Evolutionary conservation across 2,113 vertebrate genomes (phyloP), one percentile per base, ranked within the genome.

Genomic region (Oophaga pumilio): DNA sequence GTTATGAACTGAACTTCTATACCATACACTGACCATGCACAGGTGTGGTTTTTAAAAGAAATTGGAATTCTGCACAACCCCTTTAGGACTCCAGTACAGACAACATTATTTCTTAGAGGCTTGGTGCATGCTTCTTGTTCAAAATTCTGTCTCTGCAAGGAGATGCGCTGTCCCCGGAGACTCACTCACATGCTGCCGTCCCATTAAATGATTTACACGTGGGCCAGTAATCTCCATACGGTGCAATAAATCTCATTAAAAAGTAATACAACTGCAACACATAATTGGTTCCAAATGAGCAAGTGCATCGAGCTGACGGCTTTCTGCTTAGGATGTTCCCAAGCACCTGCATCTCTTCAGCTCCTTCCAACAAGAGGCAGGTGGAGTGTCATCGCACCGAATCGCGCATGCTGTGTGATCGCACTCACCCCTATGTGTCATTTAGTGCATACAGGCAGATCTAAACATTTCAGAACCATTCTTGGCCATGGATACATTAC

Each of bases 231-330:
- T 88, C 87, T 88, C 87, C 87, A 88, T 88, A 88, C 87, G 87
- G 87, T 88, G 87, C 87, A 84, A 88, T 88, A 88, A 88, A 88
- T 88, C 87, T 88, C 80, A 88, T 88, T 88, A 88, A 88, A 88
- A 88, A 88, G 87, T 88, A 88, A 88, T 88, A 88, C 80, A 88
- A 88, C 87, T 84, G 87, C 87, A 88, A 88, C 81, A 80, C 87
- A 66, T 88, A 88, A 88, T 88, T 88, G 87, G 87, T 88, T 88
- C 87, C 87, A 88, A 88, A 88, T 84, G 81, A 88, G 87, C 87
- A 88, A 88, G 80, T 84, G 87, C 81, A 88, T 88, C 73, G 87
- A 88, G 76, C 81, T 77, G 81, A 82, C 69, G 73, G 71, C 73
- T 68, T 64, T 53, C 81, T 84, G 71, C 71, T 84, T 76, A 64